A percentile compares a stretch with the other conserved stretches of the same genome.
These are phyloP conservation scores for Amaurobius ferox DNA, from an alignment of 2,888 invertebrate genomes.

Conservation along the genomic window DNA sequence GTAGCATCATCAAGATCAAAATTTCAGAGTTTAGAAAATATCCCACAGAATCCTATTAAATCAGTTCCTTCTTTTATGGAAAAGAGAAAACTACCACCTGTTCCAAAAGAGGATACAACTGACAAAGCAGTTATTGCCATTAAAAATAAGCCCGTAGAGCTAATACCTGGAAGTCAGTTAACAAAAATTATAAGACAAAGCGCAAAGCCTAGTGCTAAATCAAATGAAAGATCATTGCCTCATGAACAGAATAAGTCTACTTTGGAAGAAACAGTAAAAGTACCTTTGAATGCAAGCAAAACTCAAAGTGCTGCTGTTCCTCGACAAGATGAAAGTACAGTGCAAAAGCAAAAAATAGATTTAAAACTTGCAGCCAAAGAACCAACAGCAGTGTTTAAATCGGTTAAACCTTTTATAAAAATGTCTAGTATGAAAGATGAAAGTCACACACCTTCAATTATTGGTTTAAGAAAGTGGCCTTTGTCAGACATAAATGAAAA, in stretches of 20 bases:
- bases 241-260: slow-evolving; percentile 13
- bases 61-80: slow-evolving; percentile 39
- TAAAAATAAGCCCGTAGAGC: not conserved
- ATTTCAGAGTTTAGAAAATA: slow-evolving; percentile 66
- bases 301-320: slow-evolving; percentile 1
- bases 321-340: not conserved
- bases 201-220: not conserved
- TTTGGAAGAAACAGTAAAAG: slow-evolving; percentile 16
- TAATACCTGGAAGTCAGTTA: not conserved
- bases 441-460: slow-evolving; percentile 50
- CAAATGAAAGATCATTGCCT: not conserved
- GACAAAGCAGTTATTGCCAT: slow-evolving; percentile 4
- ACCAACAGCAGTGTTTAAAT: slow-evolving; percentile 50
- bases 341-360: slow-evolving; percentile 48
- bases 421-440: slow-evolving; percentile 70
- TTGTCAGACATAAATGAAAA: slow-evolving; percentile 54
- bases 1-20: slow-evolving; percentile 71
- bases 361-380: slow-evolving; percentile 51
- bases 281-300: slow-evolving; percentile 25
- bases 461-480: slow-evolving; percentile 63
- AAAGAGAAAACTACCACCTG: slow-evolving; percentile 62
- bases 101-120: slow-evolving; percentile 44
- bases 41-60: slow-evolving; percentile 46
- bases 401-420: slow-evolving; percentile 62
- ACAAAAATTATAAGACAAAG: not conserved